Percentiles rank a stretch among this genome's conserved stretches.
Conservation (phyloP, 1,140 invertebrate genomes). For the Hycleus phaleratus region DNA sequence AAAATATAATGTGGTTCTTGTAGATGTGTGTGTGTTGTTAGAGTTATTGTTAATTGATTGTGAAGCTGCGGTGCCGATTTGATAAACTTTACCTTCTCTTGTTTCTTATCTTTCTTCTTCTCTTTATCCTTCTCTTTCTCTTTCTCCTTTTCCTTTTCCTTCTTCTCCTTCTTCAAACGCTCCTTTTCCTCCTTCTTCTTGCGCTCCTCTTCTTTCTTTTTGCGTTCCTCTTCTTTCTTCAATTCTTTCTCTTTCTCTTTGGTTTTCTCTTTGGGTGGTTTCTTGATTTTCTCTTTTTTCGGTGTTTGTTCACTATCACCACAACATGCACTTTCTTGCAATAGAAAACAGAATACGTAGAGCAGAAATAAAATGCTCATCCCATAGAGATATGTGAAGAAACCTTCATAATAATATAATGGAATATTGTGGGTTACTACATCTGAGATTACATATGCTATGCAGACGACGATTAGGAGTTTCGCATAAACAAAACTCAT, state of each 20-base stretch:
- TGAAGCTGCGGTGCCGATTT: too few species aligned
- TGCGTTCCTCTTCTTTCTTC: constrained; percentile 58
- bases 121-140: constrained; percentile 41
- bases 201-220: constrained; percentile 54
- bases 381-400: constrained; percentile 95
- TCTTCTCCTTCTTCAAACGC: constrained; percentile 49
- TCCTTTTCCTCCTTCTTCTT: constrained; percentile 56
- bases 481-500: constrained; percentile 92
- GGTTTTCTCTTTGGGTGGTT: constrained; percentile 44
- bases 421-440: constrained; percentile 87
- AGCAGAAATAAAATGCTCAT: constrained; percentile 91
- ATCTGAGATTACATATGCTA: constrained; percentile 87
- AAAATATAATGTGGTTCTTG: too few species aligned
- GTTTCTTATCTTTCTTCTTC: constrained; percentile 49
- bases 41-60: too few species aligned
- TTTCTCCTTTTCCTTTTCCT: constrained; percentile 42
- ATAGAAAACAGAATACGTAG: constrained; percentile 93
- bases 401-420: constrained; percentile 90
- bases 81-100: constrained; percentile 43
- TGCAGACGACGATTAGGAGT: constrained; percentile 81
- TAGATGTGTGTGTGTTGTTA: too few species aligned
- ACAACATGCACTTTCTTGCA: constrained; percentile 83
- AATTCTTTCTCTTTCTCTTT: constrained; percentile 58
- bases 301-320: constrained; percentile 47
- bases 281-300: constrained; percentile 43